These are phyloP conservation scores for Pimephales promelas DNA, from an alignment of 2,113 vertebrate species.

Conservation along the genomic window DNA sequence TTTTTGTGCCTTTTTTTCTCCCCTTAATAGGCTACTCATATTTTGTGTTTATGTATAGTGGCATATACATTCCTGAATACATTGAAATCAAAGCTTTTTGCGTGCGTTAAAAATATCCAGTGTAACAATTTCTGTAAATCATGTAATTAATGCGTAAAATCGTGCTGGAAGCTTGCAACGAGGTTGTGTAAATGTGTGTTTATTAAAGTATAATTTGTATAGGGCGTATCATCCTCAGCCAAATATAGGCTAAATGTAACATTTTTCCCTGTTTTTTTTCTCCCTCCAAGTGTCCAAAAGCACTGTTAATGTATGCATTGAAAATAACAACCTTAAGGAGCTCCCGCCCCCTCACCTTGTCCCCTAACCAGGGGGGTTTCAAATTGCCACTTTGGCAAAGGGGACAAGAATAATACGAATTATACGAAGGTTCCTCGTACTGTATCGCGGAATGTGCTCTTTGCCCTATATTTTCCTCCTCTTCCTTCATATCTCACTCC, in stretches of 20 bases:
- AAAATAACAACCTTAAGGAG: conserved; percentile 62
- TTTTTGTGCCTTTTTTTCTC: too few species aligned
- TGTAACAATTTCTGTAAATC: not conserved
- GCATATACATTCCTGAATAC: not conserved
- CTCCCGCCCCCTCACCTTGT: conserved; percentile 57
- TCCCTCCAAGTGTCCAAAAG: conserved; percentile 55
- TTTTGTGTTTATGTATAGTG: not conserved
- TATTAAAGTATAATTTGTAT: not conserved
- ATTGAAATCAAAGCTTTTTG: not conserved
- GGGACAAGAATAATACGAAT: conserved; percentile 75
- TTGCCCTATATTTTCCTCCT: conserved; percentile 65
- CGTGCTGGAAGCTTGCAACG: not conserved
- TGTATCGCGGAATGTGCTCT: conserved; percentile 73
- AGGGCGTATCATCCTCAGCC: not conserved
- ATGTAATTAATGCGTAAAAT: not conserved
- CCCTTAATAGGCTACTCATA: not conserved
- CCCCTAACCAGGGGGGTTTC: conserved; percentile 65
- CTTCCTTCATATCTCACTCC: conserved; percentile 61
- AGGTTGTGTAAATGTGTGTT: not conserved
- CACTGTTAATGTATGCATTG: conserved; percentile 55
- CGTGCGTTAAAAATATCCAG: not conserved
- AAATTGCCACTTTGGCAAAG: conserved; percentile 71
- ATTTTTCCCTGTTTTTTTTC: not conserved
- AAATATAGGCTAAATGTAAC: not conserved
- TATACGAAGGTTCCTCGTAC: conserved; percentile 73